phyloP scores from a whole-genome alignment of 2,113 vertebrate species.

The Smithornis capensis region DNA sequence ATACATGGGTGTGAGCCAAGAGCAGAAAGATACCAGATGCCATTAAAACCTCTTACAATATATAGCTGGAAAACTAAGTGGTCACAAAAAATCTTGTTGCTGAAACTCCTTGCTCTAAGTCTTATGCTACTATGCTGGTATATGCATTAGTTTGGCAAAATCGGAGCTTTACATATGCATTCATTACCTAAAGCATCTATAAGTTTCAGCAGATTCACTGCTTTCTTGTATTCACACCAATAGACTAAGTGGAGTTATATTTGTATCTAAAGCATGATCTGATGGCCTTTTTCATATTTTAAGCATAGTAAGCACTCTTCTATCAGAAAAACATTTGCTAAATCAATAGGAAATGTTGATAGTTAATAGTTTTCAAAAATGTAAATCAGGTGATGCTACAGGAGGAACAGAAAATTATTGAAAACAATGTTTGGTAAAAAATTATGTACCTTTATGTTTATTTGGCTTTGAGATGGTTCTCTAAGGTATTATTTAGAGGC shows the following conservation, averaged over 20 bases:
- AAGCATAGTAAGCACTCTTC: neutral
- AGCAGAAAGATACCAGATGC: neutral
- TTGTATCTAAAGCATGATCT: neutral
- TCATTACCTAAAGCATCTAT: neutral
- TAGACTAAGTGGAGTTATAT: neutral
- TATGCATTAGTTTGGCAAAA: neutral
- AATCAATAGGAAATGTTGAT: neutral
- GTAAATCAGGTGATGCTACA: neutral
- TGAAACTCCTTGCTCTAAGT: neutral
- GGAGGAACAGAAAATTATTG: neutral
- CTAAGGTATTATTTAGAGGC: neutral
- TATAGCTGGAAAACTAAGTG: neutral
- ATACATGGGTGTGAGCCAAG: rapidly evolving
- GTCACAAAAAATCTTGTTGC: neutral
- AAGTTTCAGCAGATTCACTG: neutral
- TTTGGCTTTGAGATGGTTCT: neutral
- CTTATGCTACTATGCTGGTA: neutral
- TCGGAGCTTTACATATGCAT: neutral
- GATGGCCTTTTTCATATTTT: neutral
- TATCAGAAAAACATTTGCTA: neutral
- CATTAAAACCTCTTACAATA: neutral
- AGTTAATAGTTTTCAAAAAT: neutral
- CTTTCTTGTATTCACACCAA: neutral
- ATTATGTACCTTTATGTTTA: neutral
- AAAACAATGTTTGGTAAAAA: neutral